A percentile compares a stretch with the other conserved stretches of the same genome.
phyloP scores from a whole-genome alignment of 92 coral and sea anemone genomes.

The Montipora capitata region DNA sequence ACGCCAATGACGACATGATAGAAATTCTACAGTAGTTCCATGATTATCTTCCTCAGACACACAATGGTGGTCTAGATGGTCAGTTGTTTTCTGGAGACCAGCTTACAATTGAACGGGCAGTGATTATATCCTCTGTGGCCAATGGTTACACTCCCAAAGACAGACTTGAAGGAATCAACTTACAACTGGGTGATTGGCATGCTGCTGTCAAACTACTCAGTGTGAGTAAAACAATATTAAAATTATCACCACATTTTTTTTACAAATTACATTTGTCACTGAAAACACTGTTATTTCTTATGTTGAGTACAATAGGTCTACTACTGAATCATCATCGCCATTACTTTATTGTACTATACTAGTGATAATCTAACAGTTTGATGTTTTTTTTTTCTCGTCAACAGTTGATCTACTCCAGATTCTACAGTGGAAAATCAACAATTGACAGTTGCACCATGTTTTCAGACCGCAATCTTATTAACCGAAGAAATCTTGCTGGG shows the following conservation, averaged over 20 bases:
- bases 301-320: slow-evolving; percentile 17
- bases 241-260: neutral
- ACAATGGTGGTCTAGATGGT: slow-evolving; percentile 50
- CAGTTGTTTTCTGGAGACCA: slow-evolving; percentile 82
- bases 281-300: slow-evolving; percentile 11
- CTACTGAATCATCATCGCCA: slow-evolving; percentile 33
- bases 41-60: slow-evolving; percentile 45
- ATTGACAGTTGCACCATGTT: slow-evolving; percentile 67
- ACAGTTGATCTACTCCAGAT: slow-evolving; percentile 70
- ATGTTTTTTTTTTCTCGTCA: slow-evolving; percentile 13
- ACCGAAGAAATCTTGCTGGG: slow-evolving; percentile 70
- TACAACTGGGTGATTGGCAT: slow-evolving; percentile 86
- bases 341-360: slow-evolving; percentile 18
- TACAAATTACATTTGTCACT: slow-evolving; percentile 10
- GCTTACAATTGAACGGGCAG: slow-evolving; percentile 68
- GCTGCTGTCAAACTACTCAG: slow-evolving; percentile 78
- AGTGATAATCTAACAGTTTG: slow-evolving; percentile 29
- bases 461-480: slow-evolving; percentile 72
- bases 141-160: slow-evolving; percentile 76
- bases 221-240: slow-evolving; percentile 52
- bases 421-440: slow-evolving; percentile 58
- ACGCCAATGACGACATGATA: slow-evolving; percentile 79
- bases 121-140: slow-evolving; percentile 61
- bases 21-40: slow-evolving; percentile 70
- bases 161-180: slow-evolving; percentile 73